phyloP scores from a whole-genome alignment of 2,113 vertebrate genomes.

The Copsychus sechellarum region DNA sequence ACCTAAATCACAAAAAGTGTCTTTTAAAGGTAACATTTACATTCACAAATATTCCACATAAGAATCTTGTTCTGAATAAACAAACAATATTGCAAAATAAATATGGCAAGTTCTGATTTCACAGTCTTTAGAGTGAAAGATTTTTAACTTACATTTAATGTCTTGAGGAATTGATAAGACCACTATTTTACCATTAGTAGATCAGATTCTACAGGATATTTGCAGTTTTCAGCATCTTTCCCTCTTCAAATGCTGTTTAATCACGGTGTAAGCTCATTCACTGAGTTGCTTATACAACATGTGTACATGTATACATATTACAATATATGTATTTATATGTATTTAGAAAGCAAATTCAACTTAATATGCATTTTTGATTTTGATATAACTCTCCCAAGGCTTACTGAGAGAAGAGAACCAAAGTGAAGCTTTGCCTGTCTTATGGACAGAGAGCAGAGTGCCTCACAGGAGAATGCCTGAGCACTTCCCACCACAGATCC shows the following conservation, averaged over 20 bases:
- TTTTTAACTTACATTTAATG: neutral
- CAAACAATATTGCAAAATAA: neutral
- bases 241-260: neutral
- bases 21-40: neutral
- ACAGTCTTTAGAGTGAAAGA: neutral
- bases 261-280: neutral
- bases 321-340: no score
- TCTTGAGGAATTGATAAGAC: neutral
- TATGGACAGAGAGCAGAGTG: neutral
- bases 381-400: neutral
- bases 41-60: neutral
- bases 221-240: neutral
- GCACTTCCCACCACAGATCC: neutral
- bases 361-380: neutral
- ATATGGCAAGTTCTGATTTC: neutral
- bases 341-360: neutral
- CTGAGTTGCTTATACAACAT: neutral
- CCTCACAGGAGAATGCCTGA: neutral
- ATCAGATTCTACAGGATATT: neutral
- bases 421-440: neutral
- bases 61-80: neutral
- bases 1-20: neutral
- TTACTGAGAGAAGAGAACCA: neutral
- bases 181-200: neutral
- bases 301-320: no score